Evolutionary conservation across 2,113 vertebrate species (phyloP), one percentile per base, ranked within the genome.

Genomic region (Heptranchias perlo): DNA sequence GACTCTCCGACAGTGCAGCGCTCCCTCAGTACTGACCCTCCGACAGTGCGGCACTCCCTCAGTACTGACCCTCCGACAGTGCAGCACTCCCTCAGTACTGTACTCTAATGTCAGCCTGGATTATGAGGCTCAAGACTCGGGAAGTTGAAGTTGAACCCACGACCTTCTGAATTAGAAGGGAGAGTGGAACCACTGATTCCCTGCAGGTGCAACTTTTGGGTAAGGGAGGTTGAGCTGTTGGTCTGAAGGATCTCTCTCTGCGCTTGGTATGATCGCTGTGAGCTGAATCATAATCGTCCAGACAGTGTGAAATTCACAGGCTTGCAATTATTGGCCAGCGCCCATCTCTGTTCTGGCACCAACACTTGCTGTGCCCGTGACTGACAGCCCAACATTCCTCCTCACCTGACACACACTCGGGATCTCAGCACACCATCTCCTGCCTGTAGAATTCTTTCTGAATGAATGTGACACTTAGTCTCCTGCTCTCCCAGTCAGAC

Each of bases 291-390:
- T n/a, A 54, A 54, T 3, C 25, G 14, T 4, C 10, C 87, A 89
- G 86, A 91, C 49, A 58, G 87, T 91, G 87, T 91, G 87, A 91
- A 91, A 91, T 91, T 91, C 87, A 58, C 87, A 91, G 28, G 87
- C 87, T 91, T 58, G 87, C 28, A 58, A 91, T 54, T 52, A 58
- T 28, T 91, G 87, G 87, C 52, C 49, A 91, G 25, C 8, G 10
- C 47, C 87, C 87, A 91, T n/a, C 4, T 82, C n/a, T 82, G 76
- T 18, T 18, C 76, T 82, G 76, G 76, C 76, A 82, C n/a, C 76
- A 82, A 82, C 39, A 82, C 16, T 82, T 58, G 18, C 23, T 54
- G 86, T 11, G 23, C 54, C 86, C 49, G 11, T 28, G 86, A 54
- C 13, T 14, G 47, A 54, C 52, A 91, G 25, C 49, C 28, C 21